phyloP scores from a whole-genome alignment of 2,888 invertebrate genomes.

The Branchellion lobata region DNA sequence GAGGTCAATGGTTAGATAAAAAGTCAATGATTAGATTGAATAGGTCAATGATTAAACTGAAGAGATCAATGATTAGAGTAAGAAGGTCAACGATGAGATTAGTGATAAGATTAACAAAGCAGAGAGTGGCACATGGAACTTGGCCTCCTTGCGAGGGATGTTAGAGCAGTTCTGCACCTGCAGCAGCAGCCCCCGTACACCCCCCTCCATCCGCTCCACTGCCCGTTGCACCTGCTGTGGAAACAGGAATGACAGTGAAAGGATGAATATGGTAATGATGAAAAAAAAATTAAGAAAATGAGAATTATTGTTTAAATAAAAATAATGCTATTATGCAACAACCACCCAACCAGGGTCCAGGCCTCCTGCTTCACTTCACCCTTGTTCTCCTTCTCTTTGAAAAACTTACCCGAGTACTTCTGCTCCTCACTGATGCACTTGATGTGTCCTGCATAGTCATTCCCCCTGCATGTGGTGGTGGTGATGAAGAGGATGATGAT shows the following conservation, averaged over 20 bases:
- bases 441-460: slow-evolving; percentile 76
- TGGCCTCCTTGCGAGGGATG: slow-evolving; percentile 80
- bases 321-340: neutral
- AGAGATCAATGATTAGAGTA: too few relatives aligned
- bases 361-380: slow-evolving; percentile 82
- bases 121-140: too few relatives aligned
- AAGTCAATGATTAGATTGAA: too few relatives aligned
- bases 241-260: too few relatives aligned
- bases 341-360: slow-evolving; percentile 69
- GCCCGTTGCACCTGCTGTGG: slow-evolving; percentile 68
- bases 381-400: slow-evolving; percentile 75
- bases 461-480: slow-evolving; percentile 65
- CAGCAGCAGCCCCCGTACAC: slow-evolving; percentile 70
- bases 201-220: slow-evolving; percentile 67
- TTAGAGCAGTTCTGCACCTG: slow-evolving; percentile 74
- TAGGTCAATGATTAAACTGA: too few relatives aligned
- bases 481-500: too few relatives aligned
- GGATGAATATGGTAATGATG: neutral
- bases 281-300: slow-evolving; percentile 8
- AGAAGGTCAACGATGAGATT: too few relatives aligned
- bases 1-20: too few relatives aligned
- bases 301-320: neutral
- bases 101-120: too few relatives aligned
- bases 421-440: slow-evolving; percentile 83
- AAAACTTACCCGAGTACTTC: slow-evolving; percentile 82